These are phyloP conservation scores for Hestina assimilis DNA, from an alignment of 1,140 invertebrate species.

Conservation along the genomic window DNA sequence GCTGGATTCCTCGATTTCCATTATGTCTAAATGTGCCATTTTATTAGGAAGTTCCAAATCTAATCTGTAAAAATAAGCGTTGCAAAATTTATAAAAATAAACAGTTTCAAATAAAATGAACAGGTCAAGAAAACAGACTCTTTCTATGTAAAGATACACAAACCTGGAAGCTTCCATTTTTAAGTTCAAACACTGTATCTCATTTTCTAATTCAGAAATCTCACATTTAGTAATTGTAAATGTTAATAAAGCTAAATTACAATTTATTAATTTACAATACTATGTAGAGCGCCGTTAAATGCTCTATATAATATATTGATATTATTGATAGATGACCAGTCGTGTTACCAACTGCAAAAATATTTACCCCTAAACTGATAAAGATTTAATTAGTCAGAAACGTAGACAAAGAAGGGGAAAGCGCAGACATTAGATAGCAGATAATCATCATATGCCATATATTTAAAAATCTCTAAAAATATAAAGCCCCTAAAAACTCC, in stretches of 20 bases:
- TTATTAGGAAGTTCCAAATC: conserved; percentile 60
- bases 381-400: too few species aligned
- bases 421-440: too few species aligned
- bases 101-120: neutral
- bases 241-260: neutral
- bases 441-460: too few species aligned
- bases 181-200: neutral
- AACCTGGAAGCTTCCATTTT: conserved; percentile 22
- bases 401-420: too few species aligned
- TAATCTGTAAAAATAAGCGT: conserved; percentile 35
- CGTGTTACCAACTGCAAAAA: too few species aligned
- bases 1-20: conserved; percentile 52
- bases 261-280: too few species aligned
- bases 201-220: neutral
- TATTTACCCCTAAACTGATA: too few species aligned
- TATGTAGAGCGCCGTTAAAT: too few species aligned
- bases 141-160: neutral
- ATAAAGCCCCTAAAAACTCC: too few species aligned
- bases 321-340: too few species aligned
- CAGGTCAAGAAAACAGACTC: neutral
- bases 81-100: neutral
- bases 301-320: too few species aligned
- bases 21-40: conserved; percentile 69
- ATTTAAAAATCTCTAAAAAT: too few species aligned
- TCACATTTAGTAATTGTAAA: neutral